Percentiles rank a stretch among this genome's conserved stretches.
Conservation (phyloP, 2,797 vertebrate genomes). For the Galagoides demidoff region DNA sequence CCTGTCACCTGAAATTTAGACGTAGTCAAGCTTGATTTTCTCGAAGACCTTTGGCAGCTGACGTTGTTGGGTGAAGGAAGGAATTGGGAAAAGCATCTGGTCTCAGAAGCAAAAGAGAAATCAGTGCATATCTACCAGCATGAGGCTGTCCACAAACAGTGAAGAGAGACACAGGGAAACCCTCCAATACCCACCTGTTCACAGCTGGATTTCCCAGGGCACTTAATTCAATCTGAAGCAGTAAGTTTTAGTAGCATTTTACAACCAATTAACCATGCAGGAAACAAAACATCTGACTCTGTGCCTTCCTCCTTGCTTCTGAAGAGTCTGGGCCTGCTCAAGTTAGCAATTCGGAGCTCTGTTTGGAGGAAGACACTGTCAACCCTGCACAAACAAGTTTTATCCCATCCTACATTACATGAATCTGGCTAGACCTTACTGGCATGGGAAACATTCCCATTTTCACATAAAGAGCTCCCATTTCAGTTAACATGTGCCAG, state of each 20-base stretch:
- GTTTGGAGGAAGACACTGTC: background rate
- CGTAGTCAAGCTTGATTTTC: background rate
- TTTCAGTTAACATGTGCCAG: background rate
- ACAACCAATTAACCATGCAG: constrained; percentile 67
- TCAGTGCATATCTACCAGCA: constrained; percentile 59
- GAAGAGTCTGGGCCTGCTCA: constrained; percentile 15
- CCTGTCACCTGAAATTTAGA: background rate
- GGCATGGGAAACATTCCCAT: background rate
- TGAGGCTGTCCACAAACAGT: constrained; percentile 59
- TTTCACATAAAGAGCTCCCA: background rate
- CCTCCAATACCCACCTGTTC: constrained; percentile 82
- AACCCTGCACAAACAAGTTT: background rate
- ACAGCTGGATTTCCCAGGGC: constrained; percentile 83
- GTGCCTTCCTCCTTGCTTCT: constrained; percentile 29
- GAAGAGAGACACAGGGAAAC: constrained; percentile 68
- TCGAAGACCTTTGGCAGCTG: constrained; percentile 39
- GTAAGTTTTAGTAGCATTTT: constrained; percentile 83
- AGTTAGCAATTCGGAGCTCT: constrained; percentile 6
- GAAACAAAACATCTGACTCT: constrained; percentile 56
- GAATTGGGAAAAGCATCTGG: background rate
- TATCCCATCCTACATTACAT: background rate
- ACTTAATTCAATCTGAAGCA: constrained; percentile 84
- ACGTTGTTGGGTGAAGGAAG: background rate
- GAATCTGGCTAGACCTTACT: background rate
- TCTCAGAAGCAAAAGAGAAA: constrained; percentile 76